Percentiles rank a stretch among this genome's conserved stretches.
Evolutionary conservation across 2,797 vertebrate species (phyloP).

Genomic region (Carapus acus): DNA sequence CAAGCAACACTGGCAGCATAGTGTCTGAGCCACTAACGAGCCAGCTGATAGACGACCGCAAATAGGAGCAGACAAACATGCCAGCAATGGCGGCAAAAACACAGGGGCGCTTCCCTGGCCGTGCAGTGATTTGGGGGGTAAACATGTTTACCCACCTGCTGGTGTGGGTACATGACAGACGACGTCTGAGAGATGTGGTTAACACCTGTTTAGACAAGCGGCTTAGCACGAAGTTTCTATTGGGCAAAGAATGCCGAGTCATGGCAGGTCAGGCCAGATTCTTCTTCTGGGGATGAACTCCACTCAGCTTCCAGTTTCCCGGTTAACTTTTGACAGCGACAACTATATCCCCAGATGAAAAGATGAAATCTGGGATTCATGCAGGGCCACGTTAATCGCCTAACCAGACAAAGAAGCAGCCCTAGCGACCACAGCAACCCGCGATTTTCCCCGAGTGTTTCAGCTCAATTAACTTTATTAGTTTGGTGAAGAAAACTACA

Average conservation of each 20-base stretch:
- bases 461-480: too few relatives aligned
- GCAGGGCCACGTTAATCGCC: too few relatives aligned
- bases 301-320: too few relatives aligned
- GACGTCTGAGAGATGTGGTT: conserved; percentile 8
- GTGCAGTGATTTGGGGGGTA: too few relatives aligned
- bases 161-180: conserved; percentile 7
- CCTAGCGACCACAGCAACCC: too few relatives aligned
- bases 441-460: too few relatives aligned
- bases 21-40: conserved; percentile 57
- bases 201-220: conserved; percentile 37
- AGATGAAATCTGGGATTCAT: too few relatives aligned
- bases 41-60: conserved; percentile 44
- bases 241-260: neutral
- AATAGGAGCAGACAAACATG: conserved; percentile 58
- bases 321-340: too few relatives aligned
- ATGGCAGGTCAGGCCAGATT: neutral
- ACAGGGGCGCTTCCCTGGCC: conserved; percentile 15
- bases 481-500: too few relatives aligned
- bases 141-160: conserved; percentile 34
- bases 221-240: conserved; percentile 6
- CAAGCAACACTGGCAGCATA: conserved; percentile 48
- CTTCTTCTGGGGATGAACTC: neutral
- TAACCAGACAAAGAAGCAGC: too few relatives aligned
- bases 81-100: conserved; percentile 54
- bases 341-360: too few relatives aligned